Evolutionary conservation across 2,888 invertebrate species (phyloP).

Genomic region (Stenotaenia linearis): DNA sequence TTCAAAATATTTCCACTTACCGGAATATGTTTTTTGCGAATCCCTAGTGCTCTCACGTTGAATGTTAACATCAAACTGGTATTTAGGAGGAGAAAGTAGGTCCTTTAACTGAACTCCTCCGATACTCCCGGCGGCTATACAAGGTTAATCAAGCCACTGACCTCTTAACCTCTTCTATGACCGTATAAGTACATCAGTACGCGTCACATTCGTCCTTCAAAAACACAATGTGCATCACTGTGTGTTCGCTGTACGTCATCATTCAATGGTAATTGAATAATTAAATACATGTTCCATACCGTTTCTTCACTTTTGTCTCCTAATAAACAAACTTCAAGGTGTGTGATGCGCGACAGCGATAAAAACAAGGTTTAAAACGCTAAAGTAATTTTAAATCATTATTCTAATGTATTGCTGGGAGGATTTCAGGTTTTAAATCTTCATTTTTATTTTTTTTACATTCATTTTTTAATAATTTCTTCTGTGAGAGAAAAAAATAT

Average conservation of each 20-base stretch:
- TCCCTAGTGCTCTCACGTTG: not conserved
- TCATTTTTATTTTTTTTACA: too few species aligned
- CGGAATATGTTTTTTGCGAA: not conserved
- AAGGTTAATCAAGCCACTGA: constrained; percentile 12
- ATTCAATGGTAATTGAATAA: not conserved
- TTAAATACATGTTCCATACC: not conserved
- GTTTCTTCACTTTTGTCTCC: not conserved
- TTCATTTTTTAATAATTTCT: too few species aligned
- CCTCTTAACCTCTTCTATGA: not conserved
- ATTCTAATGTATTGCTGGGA: too few species aligned
- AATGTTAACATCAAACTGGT: not conserved
- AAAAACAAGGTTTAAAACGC: too few species aligned
- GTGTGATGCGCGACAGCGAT: not conserved
- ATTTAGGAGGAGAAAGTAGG: not conserved
- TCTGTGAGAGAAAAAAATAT: not conserved
- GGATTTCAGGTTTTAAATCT: too few species aligned
- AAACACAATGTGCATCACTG: not conserved
- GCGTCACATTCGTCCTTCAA: not conserved
- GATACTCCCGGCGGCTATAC: not conserved
- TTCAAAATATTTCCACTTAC: not conserved
- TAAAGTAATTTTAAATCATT: too few species aligned
- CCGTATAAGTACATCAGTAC: not conserved
- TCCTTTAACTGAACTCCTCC: not conserved
- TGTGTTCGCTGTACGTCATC: not conserved
- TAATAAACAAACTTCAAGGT: not conserved